Percentiles rank a stretch among this genome's conserved stretches.
phyloP scores from a whole-genome alignment of 2,888 invertebrate species.

The Leptura quadrifasciata region DNA sequence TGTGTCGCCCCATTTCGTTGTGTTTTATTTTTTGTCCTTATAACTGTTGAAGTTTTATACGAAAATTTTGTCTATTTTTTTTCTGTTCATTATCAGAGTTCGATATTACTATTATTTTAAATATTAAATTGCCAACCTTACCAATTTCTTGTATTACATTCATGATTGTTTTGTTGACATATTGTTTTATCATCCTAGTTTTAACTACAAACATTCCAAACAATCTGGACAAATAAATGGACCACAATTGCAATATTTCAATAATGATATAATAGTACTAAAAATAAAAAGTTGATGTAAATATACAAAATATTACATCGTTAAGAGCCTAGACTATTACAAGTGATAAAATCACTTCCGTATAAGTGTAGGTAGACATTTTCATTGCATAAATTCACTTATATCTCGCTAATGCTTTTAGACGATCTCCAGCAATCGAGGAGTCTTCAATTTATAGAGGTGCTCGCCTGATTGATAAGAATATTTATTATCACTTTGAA shows the following conservation, averaged over 20 bases:
- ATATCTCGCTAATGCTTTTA: slow-evolving; percentile 3
- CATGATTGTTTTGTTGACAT: too few relatives aligned
- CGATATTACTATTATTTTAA: too few relatives aligned
- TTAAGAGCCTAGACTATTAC: slow-evolving; percentile 10
- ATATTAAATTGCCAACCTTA: too few relatives aligned
- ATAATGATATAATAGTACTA: background rate
- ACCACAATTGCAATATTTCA: background rate
- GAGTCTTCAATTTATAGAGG: background rate
- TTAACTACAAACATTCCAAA: too few relatives aligned
- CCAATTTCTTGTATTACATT: too few relatives aligned
- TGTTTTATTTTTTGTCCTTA: too few relatives aligned
- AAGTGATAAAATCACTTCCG: slow-evolving; percentile 4
- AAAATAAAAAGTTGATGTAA: background rate
- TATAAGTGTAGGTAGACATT: background rate
- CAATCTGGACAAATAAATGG: background rate
- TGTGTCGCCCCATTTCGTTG: too few relatives aligned
- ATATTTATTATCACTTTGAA: slow-evolving; percentile 9
- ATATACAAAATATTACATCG: slow-evolving; percentile 1
- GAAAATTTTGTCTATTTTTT: too few relatives aligned
- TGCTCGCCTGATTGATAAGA: slow-evolving; percentile 6
- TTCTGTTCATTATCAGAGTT: too few relatives aligned
- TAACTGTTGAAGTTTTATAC: too few relatives aligned
- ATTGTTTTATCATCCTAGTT: too few relatives aligned
- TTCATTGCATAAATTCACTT: slow-evolving; percentile 13
- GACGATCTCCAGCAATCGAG: slow-evolving; percentile 4